Percentiles rank a stretch among this genome's conserved stretches.
phyloP scores from a whole-genome alignment of 2,113 vertebrate genomes.

The Chaetodon trifascialis region DNA sequence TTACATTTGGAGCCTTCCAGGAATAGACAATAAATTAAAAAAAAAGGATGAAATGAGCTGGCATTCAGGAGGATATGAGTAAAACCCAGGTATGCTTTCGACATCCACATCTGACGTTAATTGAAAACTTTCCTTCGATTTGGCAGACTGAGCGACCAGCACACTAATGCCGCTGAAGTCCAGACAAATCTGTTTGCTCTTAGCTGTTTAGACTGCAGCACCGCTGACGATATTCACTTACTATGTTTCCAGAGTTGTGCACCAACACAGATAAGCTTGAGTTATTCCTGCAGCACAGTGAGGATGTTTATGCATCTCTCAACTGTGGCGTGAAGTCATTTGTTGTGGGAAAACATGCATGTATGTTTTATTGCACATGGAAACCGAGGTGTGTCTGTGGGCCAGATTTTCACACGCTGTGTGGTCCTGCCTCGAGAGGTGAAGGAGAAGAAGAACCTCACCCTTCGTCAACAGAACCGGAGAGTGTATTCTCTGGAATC shows the following conservation, averaged over 20 bases:
- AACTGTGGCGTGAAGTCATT: constrained; percentile 55
- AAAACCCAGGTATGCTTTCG: constrained; percentile 39
- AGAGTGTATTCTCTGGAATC: constrained; percentile 68
- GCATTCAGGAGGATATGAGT: not conserved
- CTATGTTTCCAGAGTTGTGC: constrained; percentile 18
- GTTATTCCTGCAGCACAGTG: constrained; percentile 3
- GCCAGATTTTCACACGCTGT: constrained; percentile 82
- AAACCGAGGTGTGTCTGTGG: constrained; percentile 80
- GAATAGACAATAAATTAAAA: constrained; percentile 41
- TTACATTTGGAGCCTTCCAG: constrained; percentile 29
- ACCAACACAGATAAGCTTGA: constrained; percentile 8
- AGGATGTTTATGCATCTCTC: constrained; percentile 31
- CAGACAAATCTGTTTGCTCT: constrained; percentile 45
- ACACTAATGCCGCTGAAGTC: constrained; percentile 44
- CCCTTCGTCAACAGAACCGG: constrained; percentile 85
- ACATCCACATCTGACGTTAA: constrained; percentile 38
- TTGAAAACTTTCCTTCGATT: constrained; percentile 31
- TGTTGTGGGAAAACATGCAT: constrained; percentile 59
- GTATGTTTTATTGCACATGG: constrained; percentile 57
- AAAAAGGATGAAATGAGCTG: constrained; percentile 37
- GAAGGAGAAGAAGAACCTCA: constrained; percentile 80
- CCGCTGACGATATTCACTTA: not conserved
- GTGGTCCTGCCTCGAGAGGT: constrained; percentile 82
- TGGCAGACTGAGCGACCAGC: constrained; percentile 30
- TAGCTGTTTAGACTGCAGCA: constrained; percentile 39